These are phyloP conservation scores for Ochotona princeps DNA, from an alignment of 2,113 vertebrate species.

Conservation along the genomic window DNA sequence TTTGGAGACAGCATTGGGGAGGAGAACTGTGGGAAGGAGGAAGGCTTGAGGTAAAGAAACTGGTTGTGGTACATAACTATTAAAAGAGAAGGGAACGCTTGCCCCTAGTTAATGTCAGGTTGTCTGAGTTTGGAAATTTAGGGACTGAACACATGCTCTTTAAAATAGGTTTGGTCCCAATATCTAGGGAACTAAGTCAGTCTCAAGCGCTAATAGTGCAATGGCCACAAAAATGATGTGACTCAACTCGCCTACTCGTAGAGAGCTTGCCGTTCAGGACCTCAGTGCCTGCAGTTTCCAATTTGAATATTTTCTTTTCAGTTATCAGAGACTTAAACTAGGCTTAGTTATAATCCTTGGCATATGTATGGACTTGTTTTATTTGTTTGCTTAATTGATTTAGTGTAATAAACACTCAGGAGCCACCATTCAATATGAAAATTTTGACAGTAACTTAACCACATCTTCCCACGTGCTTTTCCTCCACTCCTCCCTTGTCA, in stretches of 20 bases:
- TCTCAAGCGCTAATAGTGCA: neutral
- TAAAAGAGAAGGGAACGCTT: neutral
- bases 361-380: neutral
- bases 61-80: too few species aligned
- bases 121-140: neutral
- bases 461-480: neutral
- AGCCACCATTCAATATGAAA: neutral
- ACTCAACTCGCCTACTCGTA: neutral
- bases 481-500: neutral
- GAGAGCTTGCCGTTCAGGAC: neutral
- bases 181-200: slow-evolving; percentile 32
- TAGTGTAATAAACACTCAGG: neutral
- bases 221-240: neutral
- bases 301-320: slow-evolving; percentile 21
- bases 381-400: slow-evolving; percentile 27
- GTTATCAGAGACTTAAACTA: slow-evolving; percentile 17
- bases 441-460: neutral
- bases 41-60: neutral
- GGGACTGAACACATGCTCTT: slow-evolving; percentile 29
- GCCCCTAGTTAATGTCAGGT: neutral
- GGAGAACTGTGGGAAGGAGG: neutral
- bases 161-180: neutral
- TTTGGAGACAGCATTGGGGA: neutral
- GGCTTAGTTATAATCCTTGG: slow-evolving; percentile 42
- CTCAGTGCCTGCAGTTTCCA: neutral